Evolutionary conservation across 2,797 vertebrate species (phyloP).

Genomic region (Tachyglossus aculeatus): DNA sequence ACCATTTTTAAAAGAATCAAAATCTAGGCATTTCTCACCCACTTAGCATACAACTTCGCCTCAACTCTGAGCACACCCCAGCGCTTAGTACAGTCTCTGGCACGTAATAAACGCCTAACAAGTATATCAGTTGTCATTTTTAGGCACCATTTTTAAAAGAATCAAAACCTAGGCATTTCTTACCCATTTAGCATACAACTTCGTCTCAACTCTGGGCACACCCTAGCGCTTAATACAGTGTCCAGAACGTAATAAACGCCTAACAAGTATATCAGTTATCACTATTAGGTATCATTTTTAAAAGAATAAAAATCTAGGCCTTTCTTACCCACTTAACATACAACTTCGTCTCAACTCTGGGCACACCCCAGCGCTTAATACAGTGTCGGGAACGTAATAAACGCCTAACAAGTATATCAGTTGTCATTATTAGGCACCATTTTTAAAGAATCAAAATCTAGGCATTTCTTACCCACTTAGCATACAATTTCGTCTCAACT

Average conservation of each 20-base stretch:
- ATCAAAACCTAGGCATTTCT: conserved; percentile 49
- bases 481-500: conserved; percentile 83
- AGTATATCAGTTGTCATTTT: too few species aligned
- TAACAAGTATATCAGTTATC: too few species aligned
- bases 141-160: too few species aligned
- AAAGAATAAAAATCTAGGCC: neutral
- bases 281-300: too few species aligned
- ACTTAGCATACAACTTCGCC: conserved; percentile 80
- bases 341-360: conserved; percentile 85
- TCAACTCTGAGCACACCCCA: conserved; percentile 88
- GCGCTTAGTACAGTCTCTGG: too few species aligned
- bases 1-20: neutral
- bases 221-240: too few species aligned
- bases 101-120: too few species aligned
- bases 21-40: conserved; percentile 75
- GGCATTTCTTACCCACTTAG: conserved; percentile 80
- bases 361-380: too few species aligned
- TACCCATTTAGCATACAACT: conserved; percentile 84
- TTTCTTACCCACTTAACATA: conserved; percentile 83
- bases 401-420: too few species aligned
- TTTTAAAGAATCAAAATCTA: neutral
- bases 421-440: too few species aligned
- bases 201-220: conserved; percentile 86
- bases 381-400: too few species aligned
- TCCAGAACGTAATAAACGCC: too few species aligned